phyloP scores from a whole-genome alignment of 2,888 invertebrate genomes.

The Acutogordius australiensis region DNA sequence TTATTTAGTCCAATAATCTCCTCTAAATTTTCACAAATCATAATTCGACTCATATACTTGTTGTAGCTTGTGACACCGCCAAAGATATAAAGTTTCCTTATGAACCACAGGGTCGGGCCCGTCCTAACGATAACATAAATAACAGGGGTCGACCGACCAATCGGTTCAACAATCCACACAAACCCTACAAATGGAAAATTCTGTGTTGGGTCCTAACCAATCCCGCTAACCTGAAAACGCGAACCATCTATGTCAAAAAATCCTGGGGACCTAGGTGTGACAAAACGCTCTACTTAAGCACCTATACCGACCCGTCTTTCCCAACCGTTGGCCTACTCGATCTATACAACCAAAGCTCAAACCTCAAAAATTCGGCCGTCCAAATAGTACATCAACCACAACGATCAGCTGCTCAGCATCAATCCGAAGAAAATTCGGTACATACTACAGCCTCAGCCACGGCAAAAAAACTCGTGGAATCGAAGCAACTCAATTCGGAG shows the following conservation, averaged over 20 bases:
- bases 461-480: neutral
- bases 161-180: no score
- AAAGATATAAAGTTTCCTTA: no score
- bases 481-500: conserved; percentile 6
- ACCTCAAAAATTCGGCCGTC: no score
- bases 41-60: no score
- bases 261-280: conserved; percentile 6
- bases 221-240: neutral
- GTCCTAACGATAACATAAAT: no score
- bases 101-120: neutral
- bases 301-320: neutral
- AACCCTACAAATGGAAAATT: conserved; percentile 8
- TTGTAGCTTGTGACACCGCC: no score
- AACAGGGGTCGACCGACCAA: neutral
- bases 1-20: no score
- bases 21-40: no score
- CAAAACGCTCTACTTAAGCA: conserved; percentile 8
- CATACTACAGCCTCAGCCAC: neutral
- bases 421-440: neutral
- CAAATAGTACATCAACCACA: no score
- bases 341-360: neutral
- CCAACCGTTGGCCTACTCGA: conserved; percentile 8
- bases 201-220: conserved; percentile 10
- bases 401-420: neutral
- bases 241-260: neutral